Conservation (phyloP, 35 echinoderm and acorn worm species). For the Strongylocentrotus purpuratus region DNA sequence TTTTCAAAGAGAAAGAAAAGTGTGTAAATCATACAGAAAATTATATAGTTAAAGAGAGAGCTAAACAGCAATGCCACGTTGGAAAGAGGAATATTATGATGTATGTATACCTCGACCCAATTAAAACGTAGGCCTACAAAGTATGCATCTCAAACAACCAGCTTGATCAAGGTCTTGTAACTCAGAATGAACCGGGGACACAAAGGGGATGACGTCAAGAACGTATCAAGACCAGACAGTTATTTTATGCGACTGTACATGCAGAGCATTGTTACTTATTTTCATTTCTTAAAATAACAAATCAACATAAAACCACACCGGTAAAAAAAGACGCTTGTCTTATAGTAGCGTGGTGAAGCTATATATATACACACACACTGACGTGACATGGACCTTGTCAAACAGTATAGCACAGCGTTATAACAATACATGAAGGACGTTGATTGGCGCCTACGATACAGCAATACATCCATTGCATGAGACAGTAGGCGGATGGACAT, state of each 20-base stretch:
- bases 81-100: neutral
- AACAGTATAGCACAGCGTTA: neutral
- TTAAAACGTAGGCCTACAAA: neutral
- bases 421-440: conserved; percentile 2
- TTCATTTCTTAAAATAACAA: conserved; percentile 20
- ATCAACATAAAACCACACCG: neutral
- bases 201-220: neutral
- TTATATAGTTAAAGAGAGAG: too few relatives aligned
- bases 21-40: too few relatives aligned
- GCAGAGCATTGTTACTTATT: conserved; percentile 3
- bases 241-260: conserved; percentile 9
- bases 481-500: neutral
- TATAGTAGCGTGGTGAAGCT: neutral
- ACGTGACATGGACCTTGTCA: neutral
- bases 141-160: neutral
- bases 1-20: too few relatives aligned
- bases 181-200: neutral
- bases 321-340: neutral
- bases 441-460: neutral
- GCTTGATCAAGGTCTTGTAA: neutral
- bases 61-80: neutral
- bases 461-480: neutral
- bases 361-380: neutral
- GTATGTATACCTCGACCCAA: neutral
- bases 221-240: neutral